Percentiles rank a stretch among this genome's conserved stretches.
phyloP scores from a whole-genome alignment of 2,888 invertebrate species.

The Cerastis leucographa region DNA sequence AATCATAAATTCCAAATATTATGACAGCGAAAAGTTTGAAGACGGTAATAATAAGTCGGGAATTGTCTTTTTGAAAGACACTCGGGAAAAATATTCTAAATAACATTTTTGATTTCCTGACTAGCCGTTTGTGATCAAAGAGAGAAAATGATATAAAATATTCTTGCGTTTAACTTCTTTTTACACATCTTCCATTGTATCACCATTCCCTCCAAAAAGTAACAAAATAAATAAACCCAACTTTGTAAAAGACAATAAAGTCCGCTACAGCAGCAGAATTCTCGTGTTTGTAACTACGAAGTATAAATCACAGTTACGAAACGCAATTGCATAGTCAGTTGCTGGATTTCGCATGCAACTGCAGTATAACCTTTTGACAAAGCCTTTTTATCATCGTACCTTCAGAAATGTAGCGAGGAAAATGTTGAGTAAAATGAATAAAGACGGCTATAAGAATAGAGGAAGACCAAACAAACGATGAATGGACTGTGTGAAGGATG shows the following conservation, averaged over 20 bases:
- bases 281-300: conserved; percentile 8
- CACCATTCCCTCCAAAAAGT: neutral
- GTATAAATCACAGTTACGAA: conserved; percentile 32
- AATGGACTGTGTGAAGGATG: too few relatives aligned
- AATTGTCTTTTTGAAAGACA: too few relatives aligned
- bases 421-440: too few relatives aligned
- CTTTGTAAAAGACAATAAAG: conserved; percentile 3
- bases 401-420: neutral
- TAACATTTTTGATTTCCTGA: too few relatives aligned
- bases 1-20: conserved; percentile 33
- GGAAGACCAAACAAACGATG: too few relatives aligned
- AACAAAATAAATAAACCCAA: neutral
- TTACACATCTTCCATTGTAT: too few relatives aligned
- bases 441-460: too few relatives aligned
- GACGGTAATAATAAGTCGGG: too few relatives aligned
- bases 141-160: neutral
- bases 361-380: conserved; percentile 10
- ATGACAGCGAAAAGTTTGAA: neutral
- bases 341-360: conserved; percentile 21
- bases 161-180: neutral
- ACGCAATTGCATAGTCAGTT: neutral
- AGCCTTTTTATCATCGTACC: neutral
- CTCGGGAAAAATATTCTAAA: too few relatives aligned
- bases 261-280: conserved; percentile 9
- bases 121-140: too few relatives aligned